Conservation (phyloP, 2,888 invertebrate species). For the Matsumyia berberina region DNA sequence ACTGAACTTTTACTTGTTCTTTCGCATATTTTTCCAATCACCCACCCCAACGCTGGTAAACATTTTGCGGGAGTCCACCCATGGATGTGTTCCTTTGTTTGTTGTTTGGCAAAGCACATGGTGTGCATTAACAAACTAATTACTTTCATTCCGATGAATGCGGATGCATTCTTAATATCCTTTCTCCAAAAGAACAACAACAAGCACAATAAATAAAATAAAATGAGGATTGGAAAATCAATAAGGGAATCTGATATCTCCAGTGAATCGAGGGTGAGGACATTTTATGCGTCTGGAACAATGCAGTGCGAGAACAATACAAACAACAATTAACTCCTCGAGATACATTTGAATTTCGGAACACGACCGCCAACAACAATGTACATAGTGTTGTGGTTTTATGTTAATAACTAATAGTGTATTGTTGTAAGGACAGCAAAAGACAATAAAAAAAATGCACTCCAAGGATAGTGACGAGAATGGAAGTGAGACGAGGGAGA, state of each 20-base stretch:
- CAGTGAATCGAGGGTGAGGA: constrained; percentile 52
- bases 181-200: constrained; percentile 1
- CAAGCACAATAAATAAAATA: constrained; percentile 27
- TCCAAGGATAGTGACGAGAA: constrained; percentile 66
- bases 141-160: constrained; percentile 64
- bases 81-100: constrained; percentile 67
- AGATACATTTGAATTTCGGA: constrained; percentile 36
- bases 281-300: constrained; percentile 67
- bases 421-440: constrained; percentile 32
- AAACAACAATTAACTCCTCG: constrained; percentile 58
- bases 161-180: constrained; percentile 13
- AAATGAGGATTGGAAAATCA: constrained; percentile 72
- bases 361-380: constrained; percentile 29
- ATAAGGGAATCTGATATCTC: constrained; percentile 67
- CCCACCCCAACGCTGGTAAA: constrained; percentile 41
- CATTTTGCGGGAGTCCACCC: constrained; percentile 65
- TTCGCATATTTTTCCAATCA: constrained; percentile 45
- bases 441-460: constrained; percentile 69
- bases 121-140: constrained; percentile 70
- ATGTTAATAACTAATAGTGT: constrained; percentile 27
- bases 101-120: constrained; percentile 71
- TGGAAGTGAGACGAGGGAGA: constrained; percentile 61
- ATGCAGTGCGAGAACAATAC: constrained; percentile 64
- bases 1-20: constrained; percentile 12
- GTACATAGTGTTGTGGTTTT: constrained; percentile 40